phyloP scores from a whole-genome alignment of 2,888 invertebrate species.

The Macrosoma leucophasiata region DNA sequence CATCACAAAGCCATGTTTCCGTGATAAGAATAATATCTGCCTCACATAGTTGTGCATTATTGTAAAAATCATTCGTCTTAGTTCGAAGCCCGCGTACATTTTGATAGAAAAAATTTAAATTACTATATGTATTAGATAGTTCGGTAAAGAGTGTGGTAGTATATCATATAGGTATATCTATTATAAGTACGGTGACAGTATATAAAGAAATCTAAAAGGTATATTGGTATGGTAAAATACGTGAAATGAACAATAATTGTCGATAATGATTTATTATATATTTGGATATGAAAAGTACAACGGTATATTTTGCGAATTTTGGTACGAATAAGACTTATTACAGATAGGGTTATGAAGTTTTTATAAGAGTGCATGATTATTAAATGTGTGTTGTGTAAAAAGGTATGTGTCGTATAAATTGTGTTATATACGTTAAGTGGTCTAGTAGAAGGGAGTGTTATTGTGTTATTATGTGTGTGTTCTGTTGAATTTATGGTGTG shows the following conservation, averaged over 20 bases:
- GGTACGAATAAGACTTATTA: no score
- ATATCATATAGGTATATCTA: not conserved
- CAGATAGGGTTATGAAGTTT: no score
- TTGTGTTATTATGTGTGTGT: not conserved
- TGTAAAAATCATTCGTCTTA: constrained; percentile 2
- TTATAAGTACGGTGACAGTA: not conserved
- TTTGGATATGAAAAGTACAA: not conserved
- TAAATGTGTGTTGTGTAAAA: no score
- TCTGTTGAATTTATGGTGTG: not conserved
- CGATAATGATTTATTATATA: no score
- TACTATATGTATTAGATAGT: constrained; percentile 1
- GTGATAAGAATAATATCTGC: constrained; percentile 1
- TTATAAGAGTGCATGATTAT: no score
- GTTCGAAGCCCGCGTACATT: constrained; percentile 3
- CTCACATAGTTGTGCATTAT: not conserved
- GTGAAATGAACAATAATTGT: no score
- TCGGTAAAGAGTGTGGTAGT: not conserved
- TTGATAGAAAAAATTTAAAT: constrained; percentile 6
- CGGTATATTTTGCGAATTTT: not conserved
- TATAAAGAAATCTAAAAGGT: constrained; percentile 1
- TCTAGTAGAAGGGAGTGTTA: not conserved
- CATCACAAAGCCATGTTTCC: no score
- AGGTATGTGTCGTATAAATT: no score
- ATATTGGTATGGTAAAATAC: not conserved
- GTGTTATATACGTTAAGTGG: no score